These are phyloP conservation scores for Tenthredo mesomela DNA, from an alignment of 2,888 invertebrate species.

Conservation along the genomic window DNA sequence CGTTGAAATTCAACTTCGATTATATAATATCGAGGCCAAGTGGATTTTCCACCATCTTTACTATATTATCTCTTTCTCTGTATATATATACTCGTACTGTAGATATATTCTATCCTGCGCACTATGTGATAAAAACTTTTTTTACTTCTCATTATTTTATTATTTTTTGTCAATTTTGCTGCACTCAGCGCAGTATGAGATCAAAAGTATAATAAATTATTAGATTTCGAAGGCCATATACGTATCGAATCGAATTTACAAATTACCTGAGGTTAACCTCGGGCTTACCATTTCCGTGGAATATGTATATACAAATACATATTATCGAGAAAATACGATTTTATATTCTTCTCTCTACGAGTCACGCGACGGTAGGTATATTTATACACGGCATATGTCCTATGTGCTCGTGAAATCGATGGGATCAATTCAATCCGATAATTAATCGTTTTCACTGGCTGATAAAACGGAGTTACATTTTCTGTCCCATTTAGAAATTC, in stretches of 20 bases:
- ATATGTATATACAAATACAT: too few relatives aligned
- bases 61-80: neutral
- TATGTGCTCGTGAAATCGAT: slow-evolving; percentile 1
- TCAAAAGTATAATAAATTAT: neutral
- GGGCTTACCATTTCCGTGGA: neutral
- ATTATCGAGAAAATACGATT: too few relatives aligned
- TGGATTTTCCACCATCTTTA: neutral
- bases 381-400: neutral
- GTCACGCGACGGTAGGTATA: neutral
- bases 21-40: slow-evolving; percentile 38
- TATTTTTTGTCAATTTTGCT: neutral
- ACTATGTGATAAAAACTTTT: slow-evolving; percentile 3
- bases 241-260: slow-evolving; percentile 4
- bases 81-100: too few relatives aligned
- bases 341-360: too few relatives aligned
- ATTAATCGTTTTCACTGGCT: neutral
- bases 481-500: neutral
- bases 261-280: neutral
- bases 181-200: neutral
- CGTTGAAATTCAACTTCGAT: neutral
- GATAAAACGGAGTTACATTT: neutral
- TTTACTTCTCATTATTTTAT: neutral
- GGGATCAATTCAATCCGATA: slow-evolving; percentile 9
- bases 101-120: neutral
- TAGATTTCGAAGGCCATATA: neutral